phyloP scores from a whole-genome alignment of 2,113 vertebrate species.

The Pseudonaja textilis region DNA sequence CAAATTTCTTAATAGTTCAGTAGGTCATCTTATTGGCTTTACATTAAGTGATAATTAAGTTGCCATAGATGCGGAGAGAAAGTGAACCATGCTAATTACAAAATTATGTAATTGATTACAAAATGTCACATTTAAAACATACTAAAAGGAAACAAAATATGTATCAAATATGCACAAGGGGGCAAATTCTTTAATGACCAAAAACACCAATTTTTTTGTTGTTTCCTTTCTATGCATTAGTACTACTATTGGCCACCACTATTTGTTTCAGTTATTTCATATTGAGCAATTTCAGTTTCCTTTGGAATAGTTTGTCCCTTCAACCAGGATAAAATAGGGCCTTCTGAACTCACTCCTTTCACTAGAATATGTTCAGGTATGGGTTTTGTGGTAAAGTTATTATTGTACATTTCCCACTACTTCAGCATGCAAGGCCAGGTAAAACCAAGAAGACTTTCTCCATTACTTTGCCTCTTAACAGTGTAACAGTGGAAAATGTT shows the following conservation, averaged over 20 bases:
- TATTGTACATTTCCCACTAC: not conserved
- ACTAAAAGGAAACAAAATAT: not conserved
- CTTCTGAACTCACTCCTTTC: not conserved
- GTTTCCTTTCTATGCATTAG: not conserved
- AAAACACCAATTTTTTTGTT: not conserved
- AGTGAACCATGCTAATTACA: not conserved
- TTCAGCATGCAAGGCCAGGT: not conserved
- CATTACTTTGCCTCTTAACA: not conserved
- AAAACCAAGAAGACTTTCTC: not conserved
- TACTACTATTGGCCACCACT: not conserved
- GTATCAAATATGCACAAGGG: not conserved
- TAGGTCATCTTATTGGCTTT: not conserved
- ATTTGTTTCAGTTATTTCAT: not conserved
- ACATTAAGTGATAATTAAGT: not conserved
- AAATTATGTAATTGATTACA: not conserved
- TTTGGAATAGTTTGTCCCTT: not conserved
- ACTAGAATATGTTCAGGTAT: not conserved
- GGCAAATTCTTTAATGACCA: not conserved
- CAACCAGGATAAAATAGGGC: not conserved
- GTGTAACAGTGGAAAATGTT: not conserved
- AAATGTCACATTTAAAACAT: not conserved
- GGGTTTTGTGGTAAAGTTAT: not conserved
- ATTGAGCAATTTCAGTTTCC: not conserved
- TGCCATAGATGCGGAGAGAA: not conserved
- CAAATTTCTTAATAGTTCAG: not conserved